Evolutionary conservation across 2,113 vertebrate genomes (phyloP).

Genomic region (Ceyx margarethae): DNA sequence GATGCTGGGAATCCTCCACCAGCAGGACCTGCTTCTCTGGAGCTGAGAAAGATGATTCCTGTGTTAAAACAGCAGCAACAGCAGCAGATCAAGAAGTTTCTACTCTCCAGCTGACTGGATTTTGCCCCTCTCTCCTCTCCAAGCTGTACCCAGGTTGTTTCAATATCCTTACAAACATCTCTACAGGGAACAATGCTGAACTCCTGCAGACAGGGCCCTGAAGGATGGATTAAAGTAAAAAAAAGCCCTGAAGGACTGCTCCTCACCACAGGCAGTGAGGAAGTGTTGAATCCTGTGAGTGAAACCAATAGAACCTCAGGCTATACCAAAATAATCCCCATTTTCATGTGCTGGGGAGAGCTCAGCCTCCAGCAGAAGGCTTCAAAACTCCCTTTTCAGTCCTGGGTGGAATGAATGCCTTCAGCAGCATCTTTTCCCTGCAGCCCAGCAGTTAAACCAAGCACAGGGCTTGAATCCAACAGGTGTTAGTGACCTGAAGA

Average conservation of each 20-base stretch:
- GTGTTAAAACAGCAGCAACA: not conserved
- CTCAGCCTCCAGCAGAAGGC: not conserved
- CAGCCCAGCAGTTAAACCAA: not conserved
- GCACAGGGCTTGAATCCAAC: not conserved
- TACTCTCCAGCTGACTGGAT: not conserved
- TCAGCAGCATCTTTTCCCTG: not conserved
- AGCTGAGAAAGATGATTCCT: constrained; percentile 13
- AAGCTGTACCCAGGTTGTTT: not conserved
- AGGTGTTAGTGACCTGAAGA: not conserved
- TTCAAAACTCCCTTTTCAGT: not conserved
- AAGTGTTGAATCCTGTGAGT: not conserved
- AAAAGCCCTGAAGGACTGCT: not conserved
- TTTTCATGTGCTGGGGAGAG: not conserved
- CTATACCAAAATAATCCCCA: not conserved
- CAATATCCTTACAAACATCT: not conserved
- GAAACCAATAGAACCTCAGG: not conserved
- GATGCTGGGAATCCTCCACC: constrained; percentile 14
- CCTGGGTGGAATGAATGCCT: not conserved
- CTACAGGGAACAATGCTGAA: not conserved
- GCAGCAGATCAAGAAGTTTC: not conserved
- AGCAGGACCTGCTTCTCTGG: constrained; percentile 41
- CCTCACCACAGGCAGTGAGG: not conserved
- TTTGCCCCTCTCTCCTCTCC: not conserved
- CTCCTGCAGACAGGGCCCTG: not conserved
- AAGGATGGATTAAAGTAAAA: not conserved